phyloP scores from a whole-genome alignment of 2,797 vertebrate species.

The Liparis tanakae region DNA sequence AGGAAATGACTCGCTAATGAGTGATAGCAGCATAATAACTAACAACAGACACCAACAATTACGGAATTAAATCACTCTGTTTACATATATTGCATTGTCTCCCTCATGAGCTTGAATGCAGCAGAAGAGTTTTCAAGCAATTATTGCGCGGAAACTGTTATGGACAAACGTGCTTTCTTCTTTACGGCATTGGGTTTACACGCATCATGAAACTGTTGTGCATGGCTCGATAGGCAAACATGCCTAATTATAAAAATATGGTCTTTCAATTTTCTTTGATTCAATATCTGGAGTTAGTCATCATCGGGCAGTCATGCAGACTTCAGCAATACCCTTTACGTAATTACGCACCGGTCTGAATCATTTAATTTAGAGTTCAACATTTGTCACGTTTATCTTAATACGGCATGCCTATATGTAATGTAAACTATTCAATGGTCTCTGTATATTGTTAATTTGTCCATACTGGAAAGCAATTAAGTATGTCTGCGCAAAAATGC shows the following conservation, averaged over 20 bases:
- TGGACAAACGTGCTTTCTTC: background rate
- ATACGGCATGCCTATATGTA: background rate
- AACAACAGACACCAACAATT: background rate
- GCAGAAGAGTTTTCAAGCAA: background rate
- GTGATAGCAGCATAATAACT: background rate
- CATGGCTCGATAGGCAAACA: background rate
- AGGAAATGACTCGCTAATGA: background rate
- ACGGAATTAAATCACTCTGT: background rate
- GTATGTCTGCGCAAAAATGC: background rate
- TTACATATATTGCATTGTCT: accelerated
- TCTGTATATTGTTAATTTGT: background rate
- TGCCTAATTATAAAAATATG: background rate
- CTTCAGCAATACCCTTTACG: background rate
- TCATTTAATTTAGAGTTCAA: background rate
- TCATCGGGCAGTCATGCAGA: background rate
- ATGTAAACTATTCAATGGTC: background rate
- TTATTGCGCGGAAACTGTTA: background rate
- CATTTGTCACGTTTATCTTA: background rate
- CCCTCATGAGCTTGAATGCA: background rate
- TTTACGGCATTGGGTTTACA: background rate
- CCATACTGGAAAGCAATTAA: no score
- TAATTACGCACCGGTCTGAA: background rate
- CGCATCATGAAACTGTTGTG: background rate
- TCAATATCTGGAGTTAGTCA: background rate
- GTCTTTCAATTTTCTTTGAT: background rate